phyloP scores from a whole-genome alignment of 2,888 invertebrate species.

The Volucella bombylans region DNA sequence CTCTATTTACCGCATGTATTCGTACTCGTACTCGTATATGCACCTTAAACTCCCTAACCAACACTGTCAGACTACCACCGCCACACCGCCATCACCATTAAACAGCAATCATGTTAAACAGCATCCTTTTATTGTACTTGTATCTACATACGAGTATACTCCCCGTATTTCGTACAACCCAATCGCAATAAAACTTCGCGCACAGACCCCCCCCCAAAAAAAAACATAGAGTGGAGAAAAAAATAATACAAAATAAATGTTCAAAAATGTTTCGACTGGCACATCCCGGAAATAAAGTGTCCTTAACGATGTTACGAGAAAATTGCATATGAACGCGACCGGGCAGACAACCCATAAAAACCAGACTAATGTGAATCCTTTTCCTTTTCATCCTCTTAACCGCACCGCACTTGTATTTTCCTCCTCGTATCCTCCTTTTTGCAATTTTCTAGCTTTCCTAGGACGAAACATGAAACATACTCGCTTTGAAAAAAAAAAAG shows the following conservation, averaged over 20 bases:
- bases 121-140: constrained; percentile 51
- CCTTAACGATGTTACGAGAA: constrained; percentile 68
- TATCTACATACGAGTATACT: neutral
- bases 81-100: constrained; percentile 23
- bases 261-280: constrained; percentile 54
- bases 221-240: neutral
- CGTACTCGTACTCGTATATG: neutral
- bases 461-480: constrained; percentile 18
- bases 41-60: neutral
- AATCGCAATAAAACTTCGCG: constrained; percentile 62
- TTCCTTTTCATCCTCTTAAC: constrained; percentile 20
- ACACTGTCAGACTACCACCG: no score
- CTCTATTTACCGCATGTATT: no score
- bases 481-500: constrained; percentile 27
- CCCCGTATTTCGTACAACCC: constrained; percentile 49
- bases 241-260: constrained; percentile 26
- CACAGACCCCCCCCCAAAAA: constrained; percentile 1
- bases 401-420: neutral
- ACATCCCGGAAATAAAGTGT: constrained; percentile 65
- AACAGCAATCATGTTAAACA: constrained; percentile 51
- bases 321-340: constrained; percentile 64
- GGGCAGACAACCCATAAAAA: constrained; percentile 67
- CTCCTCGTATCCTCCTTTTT: constrained; percentile 16
- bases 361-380: constrained; percentile 68
- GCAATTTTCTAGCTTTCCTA: constrained; percentile 32